These are phyloP conservation scores for Microtus ochrogaster DNA, from an alignment of 2,113 vertebrate species.

Conservation along the genomic window DNA sequence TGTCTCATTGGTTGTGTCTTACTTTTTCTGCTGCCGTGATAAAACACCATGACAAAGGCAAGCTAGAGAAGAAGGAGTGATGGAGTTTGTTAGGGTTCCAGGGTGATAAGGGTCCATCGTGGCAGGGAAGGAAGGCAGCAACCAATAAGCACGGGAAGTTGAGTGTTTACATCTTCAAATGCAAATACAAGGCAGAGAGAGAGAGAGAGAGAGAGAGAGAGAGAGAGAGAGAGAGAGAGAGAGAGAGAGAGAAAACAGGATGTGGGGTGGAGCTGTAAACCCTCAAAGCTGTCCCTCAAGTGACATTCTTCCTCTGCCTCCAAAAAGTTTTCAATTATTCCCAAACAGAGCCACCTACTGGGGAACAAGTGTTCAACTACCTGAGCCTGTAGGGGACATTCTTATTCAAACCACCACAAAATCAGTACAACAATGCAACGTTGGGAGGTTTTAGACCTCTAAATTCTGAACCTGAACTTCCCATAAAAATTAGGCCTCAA, in stretches of 20 bases:
- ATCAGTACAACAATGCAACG: background rate
- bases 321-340: background rate
- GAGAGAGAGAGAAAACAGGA: background rate
- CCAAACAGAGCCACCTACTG: background rate
- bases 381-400: background rate
- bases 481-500: background rate
- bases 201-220: background rate
- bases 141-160: background rate
- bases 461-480: background rate
- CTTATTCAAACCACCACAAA: background rate
- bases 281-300: background rate
- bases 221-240: background rate
- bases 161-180: background rate
- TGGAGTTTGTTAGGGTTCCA: background rate
- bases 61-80: background rate
- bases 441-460: background rate
- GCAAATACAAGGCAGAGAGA: background rate
- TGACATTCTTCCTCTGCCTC: background rate
- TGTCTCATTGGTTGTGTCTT: background rate
- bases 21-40: background rate
- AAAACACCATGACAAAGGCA: background rate
- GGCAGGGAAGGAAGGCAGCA: background rate
- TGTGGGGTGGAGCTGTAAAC: background rate
- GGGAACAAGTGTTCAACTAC: background rate
- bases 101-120: background rate